Conservation (phyloP, 2,888 invertebrate species). For the Agrotis puta region DNA sequence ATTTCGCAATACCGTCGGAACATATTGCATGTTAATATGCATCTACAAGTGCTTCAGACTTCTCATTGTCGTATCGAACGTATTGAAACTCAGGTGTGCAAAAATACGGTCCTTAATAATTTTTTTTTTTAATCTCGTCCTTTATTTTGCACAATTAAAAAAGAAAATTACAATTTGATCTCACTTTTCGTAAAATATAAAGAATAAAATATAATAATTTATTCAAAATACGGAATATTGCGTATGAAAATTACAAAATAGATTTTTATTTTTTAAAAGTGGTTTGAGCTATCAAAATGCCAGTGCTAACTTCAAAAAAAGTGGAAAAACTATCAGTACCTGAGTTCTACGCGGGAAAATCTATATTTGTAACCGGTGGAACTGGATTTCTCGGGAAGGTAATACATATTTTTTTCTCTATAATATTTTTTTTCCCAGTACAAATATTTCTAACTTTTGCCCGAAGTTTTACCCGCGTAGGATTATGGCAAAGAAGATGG, state of each 20-base stretch:
- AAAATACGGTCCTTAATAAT: neutral
- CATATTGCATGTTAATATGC: conserved; percentile 14
- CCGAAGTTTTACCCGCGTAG: no score
- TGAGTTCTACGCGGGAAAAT: conserved; percentile 91
- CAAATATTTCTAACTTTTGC: no score
- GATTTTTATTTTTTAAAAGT: neutral
- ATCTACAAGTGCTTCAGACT: neutral
- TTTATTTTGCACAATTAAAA: no score
- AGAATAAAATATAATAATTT: no score
- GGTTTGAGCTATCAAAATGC: conserved; percentile 39
- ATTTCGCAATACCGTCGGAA: conserved; percentile 4
- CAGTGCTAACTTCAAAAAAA: neutral
- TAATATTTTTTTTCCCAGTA: neutral
- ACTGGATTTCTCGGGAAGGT: conserved; percentile 96
- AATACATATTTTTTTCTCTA: neutral
- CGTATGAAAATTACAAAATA: neutral
- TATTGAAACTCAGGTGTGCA: conserved; percentile 11
- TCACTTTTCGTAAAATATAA: no score
- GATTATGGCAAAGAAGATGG: no score
- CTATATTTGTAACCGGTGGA: conserved; percentile 94
- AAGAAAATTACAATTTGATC: no score
- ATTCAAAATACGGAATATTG: no score
- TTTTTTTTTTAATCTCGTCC: no score
- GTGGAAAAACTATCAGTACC: conserved; percentile 61
- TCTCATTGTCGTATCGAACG: conserved; percentile 20